These are phyloP conservation scores for Dendrolimus kikuchii DNA, from an alignment of 1,140 invertebrate species.

Conservation along the genomic window DNA sequence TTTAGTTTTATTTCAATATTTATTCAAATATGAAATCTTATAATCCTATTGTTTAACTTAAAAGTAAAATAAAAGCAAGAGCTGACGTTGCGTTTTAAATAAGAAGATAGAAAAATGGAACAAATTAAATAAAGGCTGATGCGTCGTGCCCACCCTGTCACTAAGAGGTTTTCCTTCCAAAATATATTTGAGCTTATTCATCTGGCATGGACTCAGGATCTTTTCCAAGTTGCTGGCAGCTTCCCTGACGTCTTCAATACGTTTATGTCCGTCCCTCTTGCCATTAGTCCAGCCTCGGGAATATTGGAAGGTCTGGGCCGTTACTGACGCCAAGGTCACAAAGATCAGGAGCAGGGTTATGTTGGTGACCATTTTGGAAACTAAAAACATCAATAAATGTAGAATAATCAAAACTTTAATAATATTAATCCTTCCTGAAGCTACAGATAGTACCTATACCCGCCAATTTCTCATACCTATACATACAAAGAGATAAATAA, in stretches of 20 bases:
- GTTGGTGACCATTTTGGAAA: constrained; percentile 34
- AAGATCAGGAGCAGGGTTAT: constrained; percentile 35
- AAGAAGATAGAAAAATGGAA: too few relatives aligned
- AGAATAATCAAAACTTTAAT: too few relatives aligned
- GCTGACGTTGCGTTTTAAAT: too few relatives aligned
- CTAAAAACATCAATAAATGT: constrained; percentile 13
- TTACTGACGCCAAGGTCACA: constrained; percentile 41
- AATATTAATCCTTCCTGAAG: too few relatives aligned
- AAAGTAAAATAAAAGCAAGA: too few relatives aligned
- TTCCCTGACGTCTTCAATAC: constrained; percentile 30
- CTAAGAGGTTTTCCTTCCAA: constrained; percentile 63
- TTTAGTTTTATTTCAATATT: too few relatives aligned
- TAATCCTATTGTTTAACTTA: too few relatives aligned
- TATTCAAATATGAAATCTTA: too few relatives aligned
- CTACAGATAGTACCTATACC: too few relatives aligned
- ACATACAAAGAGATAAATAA: too few relatives aligned
- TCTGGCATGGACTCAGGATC: constrained; percentile 60
- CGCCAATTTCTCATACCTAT: too few relatives aligned
- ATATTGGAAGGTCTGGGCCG: constrained; percentile 81
- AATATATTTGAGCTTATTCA: constrained; percentile 69
- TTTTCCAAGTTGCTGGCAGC: constrained; percentile 43
- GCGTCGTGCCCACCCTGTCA: constrained; percentile 47
- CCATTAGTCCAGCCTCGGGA: constrained; percentile 84
- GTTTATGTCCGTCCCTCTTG: constrained; percentile 67
- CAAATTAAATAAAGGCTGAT: not conserved